Percentiles rank a stretch among this genome's conserved stretches.
Evolutionary conservation across 2,113 vertebrate genomes (phyloP).

Genomic region (Chamaea fasciata): DNA sequence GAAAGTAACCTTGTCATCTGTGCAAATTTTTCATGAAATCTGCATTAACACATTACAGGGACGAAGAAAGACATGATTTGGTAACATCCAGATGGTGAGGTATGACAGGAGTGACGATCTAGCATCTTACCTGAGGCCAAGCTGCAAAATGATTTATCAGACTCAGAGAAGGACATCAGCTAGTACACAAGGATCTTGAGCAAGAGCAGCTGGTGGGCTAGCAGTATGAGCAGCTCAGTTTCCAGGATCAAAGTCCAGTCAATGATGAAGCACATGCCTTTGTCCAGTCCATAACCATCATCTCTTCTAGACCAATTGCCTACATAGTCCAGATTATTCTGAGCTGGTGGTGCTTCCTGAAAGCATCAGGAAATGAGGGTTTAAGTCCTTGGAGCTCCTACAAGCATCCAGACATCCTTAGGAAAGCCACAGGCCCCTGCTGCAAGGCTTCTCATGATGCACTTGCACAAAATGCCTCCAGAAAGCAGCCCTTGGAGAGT

Average conservation of each 20-base stretch:
- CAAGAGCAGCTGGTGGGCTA: neutral
- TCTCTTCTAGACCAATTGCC: neutral
- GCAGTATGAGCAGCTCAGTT: neutral
- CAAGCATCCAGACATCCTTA: neutral
- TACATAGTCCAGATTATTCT: neutral
- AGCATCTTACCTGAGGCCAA: neutral
- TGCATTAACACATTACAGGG: neutral
- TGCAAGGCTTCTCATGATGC: neutral
- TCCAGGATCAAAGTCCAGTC: neutral
- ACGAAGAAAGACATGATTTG: fast-evolving
- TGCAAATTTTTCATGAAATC: neutral
- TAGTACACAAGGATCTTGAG: neutral
- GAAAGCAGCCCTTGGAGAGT: neutral
- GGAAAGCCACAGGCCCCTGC: neutral
- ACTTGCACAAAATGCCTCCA: neutral
- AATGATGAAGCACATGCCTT: neutral
- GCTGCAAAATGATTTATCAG: neutral
- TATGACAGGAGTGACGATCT: neutral
- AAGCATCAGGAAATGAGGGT: neutral
- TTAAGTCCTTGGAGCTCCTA: neutral
- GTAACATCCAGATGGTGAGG: neutral
- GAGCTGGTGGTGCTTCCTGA: neutral
- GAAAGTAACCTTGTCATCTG: neutral
- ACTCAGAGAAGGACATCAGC: neutral
- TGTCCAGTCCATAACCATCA: neutral